Evolutionary conservation across 1,140 invertebrate genomes (phyloP), one percentile per base, ranked within the genome.

Genomic region (Drosophila littoralis): DNA sequence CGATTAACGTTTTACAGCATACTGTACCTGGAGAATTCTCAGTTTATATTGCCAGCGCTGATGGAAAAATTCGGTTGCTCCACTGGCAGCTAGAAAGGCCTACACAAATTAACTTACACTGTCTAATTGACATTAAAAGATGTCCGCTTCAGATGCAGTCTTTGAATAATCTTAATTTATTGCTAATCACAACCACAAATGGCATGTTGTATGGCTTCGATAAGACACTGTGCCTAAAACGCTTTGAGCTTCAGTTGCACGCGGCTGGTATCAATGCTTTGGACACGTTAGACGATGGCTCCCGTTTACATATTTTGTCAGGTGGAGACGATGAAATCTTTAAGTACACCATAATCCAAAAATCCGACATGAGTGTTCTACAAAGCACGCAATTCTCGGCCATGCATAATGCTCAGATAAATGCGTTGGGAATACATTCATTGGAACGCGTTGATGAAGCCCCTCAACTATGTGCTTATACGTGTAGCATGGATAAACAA

Each of bases 281-380:
- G 6, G 75, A 90, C 42, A 61, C 79, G 40, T 28, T 65, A 7
- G 48, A 65, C 2, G 45, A 81, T 33, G 9, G 8, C 0, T 7
- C 66, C 1, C 17, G 22, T 13, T n/a, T 91, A 36, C 78, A 88
- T 50, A 35, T 92, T 2, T 33, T 91, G 7, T 82, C 91, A 6
- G 91, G 91, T 5, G 90, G 91, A 0, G 91, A 92, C 61, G 91
- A 92, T 64, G 90, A 92, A 59, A 66, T 51, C 3, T 55, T 92
- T 6, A 78, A 73, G 15, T 57, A 82, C 63, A 82, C 85, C 6
- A 59, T 38, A 7, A 45, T 86, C 2, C 35, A 77, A 15, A 48
- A 77, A 10, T 2, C 46, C 1, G 46, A 33, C 7, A 65, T 74
- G 43, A 50, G 0, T 6, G 45, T 73, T 17, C 35, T 43, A 17